Evolutionary conservation across 2,888 invertebrate species (phyloP), one percentile per base, ranked within the genome.

Genomic region (Archips xylosteana): DNA sequence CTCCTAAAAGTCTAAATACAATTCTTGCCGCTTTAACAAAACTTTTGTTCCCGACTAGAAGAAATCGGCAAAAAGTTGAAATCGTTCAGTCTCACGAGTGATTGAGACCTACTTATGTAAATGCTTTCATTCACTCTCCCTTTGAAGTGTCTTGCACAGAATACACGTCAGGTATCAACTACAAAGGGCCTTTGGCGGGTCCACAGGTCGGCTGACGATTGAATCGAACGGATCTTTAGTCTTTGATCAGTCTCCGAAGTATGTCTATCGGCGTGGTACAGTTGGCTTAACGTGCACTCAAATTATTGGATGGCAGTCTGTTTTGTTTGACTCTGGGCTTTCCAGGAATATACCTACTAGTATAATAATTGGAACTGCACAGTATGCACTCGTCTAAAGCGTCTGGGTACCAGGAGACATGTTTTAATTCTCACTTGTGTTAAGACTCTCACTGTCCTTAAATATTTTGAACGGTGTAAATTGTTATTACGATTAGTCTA

Each of bases 161-260:
- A 71, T 72, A 67, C 57, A 67, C 62, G 60, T 66, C 71, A 71
- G 62, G 61, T 62, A 60, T 32, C 49, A 6, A 34, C 34, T 68
- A 72, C 63, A 57, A 57, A 57, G 63, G 62, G 36, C 57, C 68
- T 59, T 63, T 72, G 36, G 67, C 36, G 59, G 54, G 70, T 42
- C 49, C 59, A 71, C 49, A 54, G 45, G 36, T 47, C 47, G 64
- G 34, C 36, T n/a, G 54, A 57, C 13, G 42, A 70, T 59, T 8
- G 32, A 32, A 65, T 66, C 45, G 54, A 23, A 67, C 42, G 54
- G 42, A 13, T 54, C 61, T 65, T 71, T 34, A 51, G 45, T 62
- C 66, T 72, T 67, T 67, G 67, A 72, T 72, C 63, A n/a, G 34
- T 32, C 34, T 42, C 23, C 65, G 51, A 32, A 45, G 32, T 62